phyloP scores from a whole-genome alignment of 2,888 invertebrate genomes.

The Pachycephus smyrnensis region DNA sequence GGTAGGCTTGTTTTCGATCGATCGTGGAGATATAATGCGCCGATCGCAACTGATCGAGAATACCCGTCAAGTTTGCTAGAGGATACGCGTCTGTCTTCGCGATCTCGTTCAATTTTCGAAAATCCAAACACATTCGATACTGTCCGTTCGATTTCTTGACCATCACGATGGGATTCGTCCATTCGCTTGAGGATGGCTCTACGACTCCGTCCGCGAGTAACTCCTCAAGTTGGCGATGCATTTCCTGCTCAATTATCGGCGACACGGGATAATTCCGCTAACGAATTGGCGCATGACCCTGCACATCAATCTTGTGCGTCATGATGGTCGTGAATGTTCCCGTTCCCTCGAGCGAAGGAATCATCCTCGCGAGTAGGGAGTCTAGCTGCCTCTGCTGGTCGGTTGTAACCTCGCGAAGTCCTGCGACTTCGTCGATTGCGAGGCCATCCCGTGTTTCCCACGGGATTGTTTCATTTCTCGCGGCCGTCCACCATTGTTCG shows the following conservation, averaged over 20 bases:
- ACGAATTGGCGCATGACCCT: no score
- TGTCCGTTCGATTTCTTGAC: slow-evolving; percentile 11
- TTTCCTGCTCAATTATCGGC: neutral
- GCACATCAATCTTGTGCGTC: no score
- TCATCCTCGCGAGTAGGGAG: no score
- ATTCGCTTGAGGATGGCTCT: slow-evolving; percentile 18
- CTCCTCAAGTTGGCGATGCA: slow-evolving; percentile 2
- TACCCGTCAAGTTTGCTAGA: slow-evolving; percentile 12
- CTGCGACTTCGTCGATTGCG: no score
- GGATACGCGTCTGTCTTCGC: slow-evolving; percentile 19
- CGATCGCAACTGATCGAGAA: slow-evolving; percentile 14
- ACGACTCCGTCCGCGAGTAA: slow-evolving; percentile 7
- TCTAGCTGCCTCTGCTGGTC: no score
- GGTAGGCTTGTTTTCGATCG: slow-evolving; percentile 15
- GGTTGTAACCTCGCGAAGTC: no score
- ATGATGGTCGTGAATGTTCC: no score
- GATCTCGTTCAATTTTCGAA: slow-evolving; percentile 17
- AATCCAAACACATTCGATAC: slow-evolving; percentile 17
- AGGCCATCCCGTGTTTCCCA: no score
- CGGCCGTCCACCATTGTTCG: no score
- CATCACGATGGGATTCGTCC: slow-evolving; percentile 16
- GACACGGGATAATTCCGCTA: slow-evolving; percentile 13
- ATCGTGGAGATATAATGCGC: slow-evolving; percentile 19
- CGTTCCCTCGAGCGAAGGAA: no score
- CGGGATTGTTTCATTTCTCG: no score